Base-by-base conservation (phyloP, 1,140 invertebrate species). In the Asobara japonica region DNA sequence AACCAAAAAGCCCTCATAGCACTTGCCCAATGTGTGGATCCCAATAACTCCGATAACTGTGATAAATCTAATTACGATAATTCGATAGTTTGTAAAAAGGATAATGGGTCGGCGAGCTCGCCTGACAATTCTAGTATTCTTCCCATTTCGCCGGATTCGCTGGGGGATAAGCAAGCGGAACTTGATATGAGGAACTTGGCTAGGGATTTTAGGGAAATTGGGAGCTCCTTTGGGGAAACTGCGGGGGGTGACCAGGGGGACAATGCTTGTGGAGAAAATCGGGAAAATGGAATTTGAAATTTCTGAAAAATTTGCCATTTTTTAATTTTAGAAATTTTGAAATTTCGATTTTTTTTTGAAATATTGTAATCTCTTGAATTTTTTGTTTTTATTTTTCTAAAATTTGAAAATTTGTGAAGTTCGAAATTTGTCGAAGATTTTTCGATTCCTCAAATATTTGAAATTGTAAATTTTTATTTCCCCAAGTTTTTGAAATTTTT, bases 1-100 rank as follows among this genome's bases (percentile, higher is more conserved):
- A 92, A 90, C 33, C 92, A 94, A 81, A 92, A 92, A 70, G 90
- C 91, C 2, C 71, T 90, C n/a, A 86, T 90, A 36, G 86, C 86
- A 33, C 78, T 90, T 3, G 89, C 88, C 11, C 88, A 89, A 0
- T 85, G 82, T 13, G 72, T 74, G 38, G 78, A n/a, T 82, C 82
- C 64, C 41, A 76, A 61, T 67, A 72, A 61, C 65, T 64, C 51
- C 77, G 0, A 64, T 79, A 0, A 74, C 72, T 25, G 20, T 74
- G 29, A 74, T 80, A 73, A 74, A 77, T 73, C 72, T 62, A 33
- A 27, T 20, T 51, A 7, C 0, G 31, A 70, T 70, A 41, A 27
- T 33, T 41, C 25, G 1, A 41, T 20, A 20, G 25, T 33, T 65
- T 20, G 22, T 27, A 68, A 48, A 1, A 22, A 66, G 31, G 36